A percentile compares a stretch with the other conserved stretches of the same genome.
Evolutionary conservation across 2,113 vertebrate genomes (phyloP).

Genomic region (Dinomys branickii): DNA sequence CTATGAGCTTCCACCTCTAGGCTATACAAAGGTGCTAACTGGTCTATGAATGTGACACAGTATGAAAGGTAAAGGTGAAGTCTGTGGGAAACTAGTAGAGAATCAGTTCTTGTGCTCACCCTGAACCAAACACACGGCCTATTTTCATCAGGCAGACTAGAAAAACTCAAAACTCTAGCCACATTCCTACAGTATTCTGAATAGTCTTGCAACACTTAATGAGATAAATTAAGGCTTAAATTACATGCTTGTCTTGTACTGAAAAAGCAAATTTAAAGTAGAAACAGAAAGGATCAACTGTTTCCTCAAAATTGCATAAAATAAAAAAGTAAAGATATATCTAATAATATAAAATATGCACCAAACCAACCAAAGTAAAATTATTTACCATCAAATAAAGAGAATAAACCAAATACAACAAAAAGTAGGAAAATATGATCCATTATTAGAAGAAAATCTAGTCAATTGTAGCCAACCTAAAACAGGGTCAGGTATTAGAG

Average conservation of each 20-base stretch:
- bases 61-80: not conserved
- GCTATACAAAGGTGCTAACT: not conserved
- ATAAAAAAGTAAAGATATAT: conserved; percentile 22
- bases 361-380: not conserved
- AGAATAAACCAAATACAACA: not conserved
- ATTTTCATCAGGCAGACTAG: not conserved
- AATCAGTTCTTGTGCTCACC: not conserved
- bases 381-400: not conserved
- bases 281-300: not conserved
- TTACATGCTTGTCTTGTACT: not conserved
- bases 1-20: not conserved
- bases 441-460: conserved; percentile 1
- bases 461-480: not conserved
- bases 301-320: not conserved
- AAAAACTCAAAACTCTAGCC: not conserved
- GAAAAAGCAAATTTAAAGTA: not conserved
- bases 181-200: not conserved
- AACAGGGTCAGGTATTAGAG: not conserved
- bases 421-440: not conserved
- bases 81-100: not conserved
- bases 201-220: not conserved
- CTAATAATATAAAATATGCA: not conserved
- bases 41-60: not conserved
- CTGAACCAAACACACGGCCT: not conserved
- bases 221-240: not conserved